These are phyloP conservation scores for Solenopsis invicta DNA, from an alignment of 1,140 invertebrate species.

Conservation along the genomic window DNA sequence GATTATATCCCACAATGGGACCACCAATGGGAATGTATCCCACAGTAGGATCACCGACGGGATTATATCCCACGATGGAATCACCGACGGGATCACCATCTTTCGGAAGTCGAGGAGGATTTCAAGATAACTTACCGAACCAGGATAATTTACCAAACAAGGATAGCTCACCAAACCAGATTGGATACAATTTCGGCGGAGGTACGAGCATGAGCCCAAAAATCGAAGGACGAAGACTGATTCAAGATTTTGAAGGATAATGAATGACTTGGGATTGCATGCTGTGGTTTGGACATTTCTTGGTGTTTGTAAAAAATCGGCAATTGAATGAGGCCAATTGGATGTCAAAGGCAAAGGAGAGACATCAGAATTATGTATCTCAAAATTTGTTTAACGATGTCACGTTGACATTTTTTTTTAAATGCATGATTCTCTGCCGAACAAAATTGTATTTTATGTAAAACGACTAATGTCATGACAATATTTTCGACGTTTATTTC, in stretches of 20 bases:
- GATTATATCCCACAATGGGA: background rate
- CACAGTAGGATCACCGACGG: background rate
- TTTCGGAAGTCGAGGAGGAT: conserved; percentile 43
- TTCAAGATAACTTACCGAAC: conserved; percentile 33
- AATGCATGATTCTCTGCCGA: conserved; percentile 43
- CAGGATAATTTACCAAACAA: background rate
- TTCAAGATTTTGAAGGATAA: conserved; percentile 38
- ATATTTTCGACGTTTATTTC: conserved; percentile 18
- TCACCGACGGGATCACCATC: background rate
- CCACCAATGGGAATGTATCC: background rate
- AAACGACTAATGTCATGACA: conserved; percentile 12
- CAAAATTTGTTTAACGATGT: conserved; percentile 1
- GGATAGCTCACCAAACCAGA: conserved; percentile 9
- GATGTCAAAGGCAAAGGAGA: conserved; percentile 13
- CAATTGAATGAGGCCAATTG: conserved; percentile 17
- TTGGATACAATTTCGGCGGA: conserved; percentile 30
- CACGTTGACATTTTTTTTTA: background rate
- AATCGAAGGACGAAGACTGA: conserved; percentile 33
- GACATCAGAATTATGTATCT: conserved; percentile 20
- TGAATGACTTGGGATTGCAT: conserved; percentile 55
- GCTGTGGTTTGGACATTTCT: conserved; percentile 41
- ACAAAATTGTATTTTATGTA: background rate
- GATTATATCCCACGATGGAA: background rate
- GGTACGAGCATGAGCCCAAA: conserved; percentile 55
- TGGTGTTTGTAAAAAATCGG: conserved; percentile 17